phyloP scores from a whole-genome alignment of 2,888 invertebrate genomes.

The Pasiphila rectangulata region DNA sequence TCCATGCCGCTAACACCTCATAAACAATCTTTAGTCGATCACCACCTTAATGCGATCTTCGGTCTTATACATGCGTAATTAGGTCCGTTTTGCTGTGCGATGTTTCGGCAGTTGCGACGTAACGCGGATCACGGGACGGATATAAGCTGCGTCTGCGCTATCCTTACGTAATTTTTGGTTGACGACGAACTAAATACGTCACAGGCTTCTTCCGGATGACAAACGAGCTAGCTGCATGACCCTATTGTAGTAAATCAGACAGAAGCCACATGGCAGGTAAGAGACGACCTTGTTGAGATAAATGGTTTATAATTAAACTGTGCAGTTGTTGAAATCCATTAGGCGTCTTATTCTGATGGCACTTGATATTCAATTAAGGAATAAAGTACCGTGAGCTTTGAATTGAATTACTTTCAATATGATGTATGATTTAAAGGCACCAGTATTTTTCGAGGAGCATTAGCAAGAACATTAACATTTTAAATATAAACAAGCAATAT shows the following conservation, averaged over 20 bases:
- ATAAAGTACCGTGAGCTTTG: slow-evolving; percentile 27
- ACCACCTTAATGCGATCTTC: slow-evolving; percentile 49
- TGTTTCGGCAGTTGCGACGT: slow-evolving; percentile 45
- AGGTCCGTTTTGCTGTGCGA: slow-evolving; percentile 50
- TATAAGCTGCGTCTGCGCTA: slow-evolving; percentile 72
- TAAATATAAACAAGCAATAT: not conserved
- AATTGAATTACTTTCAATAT: slow-evolving; percentile 26
- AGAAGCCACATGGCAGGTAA: slow-evolving; percentile 49
- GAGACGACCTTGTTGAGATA: slow-evolving; percentile 49
- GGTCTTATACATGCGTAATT: slow-evolving; percentile 53
- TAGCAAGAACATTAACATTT: not conserved
- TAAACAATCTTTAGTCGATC: slow-evolving; percentile 53
- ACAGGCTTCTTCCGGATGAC: slow-evolving; percentile 69
- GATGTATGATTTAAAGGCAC: slow-evolving; percentile 21
- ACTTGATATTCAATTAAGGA: slow-evolving; percentile 40
- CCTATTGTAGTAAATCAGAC: slow-evolving; percentile 53
- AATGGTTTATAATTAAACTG: slow-evolving; percentile 44
- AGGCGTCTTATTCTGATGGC: slow-evolving; percentile 42
- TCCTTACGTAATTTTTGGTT: slow-evolving; percentile 73
- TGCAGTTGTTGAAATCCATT: slow-evolving; percentile 44
- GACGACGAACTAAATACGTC: slow-evolving; percentile 77
- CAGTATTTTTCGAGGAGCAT: slow-evolving; percentile 21
- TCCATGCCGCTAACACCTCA: slow-evolving; percentile 56
- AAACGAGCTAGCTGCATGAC: slow-evolving; percentile 52
- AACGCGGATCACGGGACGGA: slow-evolving; percentile 49